Evolutionary conservation across 2,888 invertebrate species (phyloP).

Genomic region (Ceramica pisi): DNA sequence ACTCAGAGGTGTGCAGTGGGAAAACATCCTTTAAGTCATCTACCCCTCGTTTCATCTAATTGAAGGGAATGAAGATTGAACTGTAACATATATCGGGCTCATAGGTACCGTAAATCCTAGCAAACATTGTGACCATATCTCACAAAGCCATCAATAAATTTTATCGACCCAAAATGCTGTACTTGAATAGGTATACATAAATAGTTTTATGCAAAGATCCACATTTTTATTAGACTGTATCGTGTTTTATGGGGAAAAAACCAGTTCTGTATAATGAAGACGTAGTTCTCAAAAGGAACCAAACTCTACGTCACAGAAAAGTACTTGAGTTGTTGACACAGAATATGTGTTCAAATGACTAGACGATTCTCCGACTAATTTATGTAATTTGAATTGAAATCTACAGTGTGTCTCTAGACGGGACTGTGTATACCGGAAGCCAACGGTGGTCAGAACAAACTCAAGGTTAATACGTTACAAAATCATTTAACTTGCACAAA

Average conservation of each 20-base stretch:
- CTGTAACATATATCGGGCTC: conserved; percentile 3
- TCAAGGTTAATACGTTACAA: conserved; percentile 81
- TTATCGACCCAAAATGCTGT: conserved; percentile 34
- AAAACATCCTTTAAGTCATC: not conserved
- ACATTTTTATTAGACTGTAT: conserved; percentile 41
- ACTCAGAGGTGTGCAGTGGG: not conserved
- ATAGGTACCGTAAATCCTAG: conserved; percentile 7
- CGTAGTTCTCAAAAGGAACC: conserved; percentile 45
- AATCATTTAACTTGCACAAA: conserved; percentile 78
- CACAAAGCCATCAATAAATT: conserved; percentile 20
- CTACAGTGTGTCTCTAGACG: conserved; percentile 47
- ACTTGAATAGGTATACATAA: conserved; percentile 27
- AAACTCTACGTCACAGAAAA: conserved; percentile 42
- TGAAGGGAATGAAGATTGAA: not conserved
- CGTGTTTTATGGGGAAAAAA: conserved; percentile 37
- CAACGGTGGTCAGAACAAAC: conserved; percentile 69
- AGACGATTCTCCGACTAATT: conserved; percentile 31
- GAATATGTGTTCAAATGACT: conserved; percentile 41
- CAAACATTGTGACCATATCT: conserved; percentile 27
- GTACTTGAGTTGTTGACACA: conserved; percentile 32
- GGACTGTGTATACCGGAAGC: conserved; percentile 74
- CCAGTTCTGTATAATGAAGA: conserved; percentile 45
- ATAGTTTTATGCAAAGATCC: conserved; percentile 52
- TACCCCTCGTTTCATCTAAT: not conserved
- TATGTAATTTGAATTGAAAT: conserved; percentile 41